These are phyloP conservation scores for Seriola aureovittata DNA, from an alignment of 2,113 vertebrate species.

Conservation along the genomic window DNA sequence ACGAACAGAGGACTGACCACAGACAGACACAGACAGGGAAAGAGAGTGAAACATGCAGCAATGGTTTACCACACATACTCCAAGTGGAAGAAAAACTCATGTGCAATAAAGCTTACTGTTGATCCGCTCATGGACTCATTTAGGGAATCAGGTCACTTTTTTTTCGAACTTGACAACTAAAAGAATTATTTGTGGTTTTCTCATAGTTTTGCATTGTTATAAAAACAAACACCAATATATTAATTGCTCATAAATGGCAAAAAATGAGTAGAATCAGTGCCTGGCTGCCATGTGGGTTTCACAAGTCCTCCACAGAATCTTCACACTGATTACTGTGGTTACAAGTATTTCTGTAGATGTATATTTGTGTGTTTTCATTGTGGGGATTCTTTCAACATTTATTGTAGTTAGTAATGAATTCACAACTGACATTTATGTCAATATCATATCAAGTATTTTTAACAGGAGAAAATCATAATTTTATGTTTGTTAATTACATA, in stretches of 20 bases:
- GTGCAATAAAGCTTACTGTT: background rate
- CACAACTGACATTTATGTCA: too few relatives aligned
- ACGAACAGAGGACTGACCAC: slow-evolving; percentile 20
- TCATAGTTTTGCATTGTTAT: background rate
- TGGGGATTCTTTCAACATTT: background rate
- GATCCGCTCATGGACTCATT: background rate
- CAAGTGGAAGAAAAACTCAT: background rate
- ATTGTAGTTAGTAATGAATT: background rate
- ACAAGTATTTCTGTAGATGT: background rate
- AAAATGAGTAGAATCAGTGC: background rate
- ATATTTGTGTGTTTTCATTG: too few relatives aligned
- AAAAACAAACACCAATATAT: background rate
- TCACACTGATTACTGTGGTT: background rate
- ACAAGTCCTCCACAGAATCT: background rate
- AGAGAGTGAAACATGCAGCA: background rate
- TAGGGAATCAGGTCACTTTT: background rate
- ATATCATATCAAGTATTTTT: too few relatives aligned
- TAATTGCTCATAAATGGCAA: background rate
- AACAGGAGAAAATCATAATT: background rate
- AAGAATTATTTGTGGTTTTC: background rate
- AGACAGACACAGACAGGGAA: background rate
- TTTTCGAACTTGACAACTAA: background rate
- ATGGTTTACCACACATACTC: background rate
- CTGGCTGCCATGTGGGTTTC: background rate
- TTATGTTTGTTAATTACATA: too few relatives aligned